Percentiles rank a stretch among this genome's conserved stretches.
Conservation (phyloP, 2,113 vertebrate species). For the Sinocyclocheilus maitianheensis region DNA sequence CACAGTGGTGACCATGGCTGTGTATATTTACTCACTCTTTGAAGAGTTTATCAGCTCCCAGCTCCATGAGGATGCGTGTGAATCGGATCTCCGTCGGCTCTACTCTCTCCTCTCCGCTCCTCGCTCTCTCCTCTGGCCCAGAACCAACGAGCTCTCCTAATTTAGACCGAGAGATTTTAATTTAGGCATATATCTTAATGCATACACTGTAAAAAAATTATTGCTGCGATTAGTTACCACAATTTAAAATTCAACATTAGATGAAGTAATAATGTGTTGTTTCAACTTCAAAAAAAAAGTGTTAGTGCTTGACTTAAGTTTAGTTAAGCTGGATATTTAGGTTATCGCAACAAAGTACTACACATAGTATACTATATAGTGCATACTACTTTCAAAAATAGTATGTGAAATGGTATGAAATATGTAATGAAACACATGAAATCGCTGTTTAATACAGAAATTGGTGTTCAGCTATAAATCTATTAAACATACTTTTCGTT, state of each 20-base stretch:
- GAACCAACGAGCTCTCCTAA: conserved; percentile 69
- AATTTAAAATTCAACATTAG: no score
- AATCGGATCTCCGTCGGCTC: conserved; percentile 65
- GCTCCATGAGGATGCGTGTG: conserved; percentile 67
- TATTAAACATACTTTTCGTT: background rate
- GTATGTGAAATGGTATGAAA: background rate
- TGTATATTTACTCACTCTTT: conserved; percentile 67
- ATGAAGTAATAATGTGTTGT: no score
- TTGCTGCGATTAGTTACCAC: no score
- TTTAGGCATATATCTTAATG: background rate
- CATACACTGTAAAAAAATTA: no score
- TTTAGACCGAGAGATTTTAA: background rate
- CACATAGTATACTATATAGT: background rate
- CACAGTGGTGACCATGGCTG: background rate
- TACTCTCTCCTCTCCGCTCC: background rate
- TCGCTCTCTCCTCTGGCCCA: conserved; percentile 54
- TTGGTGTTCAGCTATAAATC: no score
- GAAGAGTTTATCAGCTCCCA: conserved; percentile 72
- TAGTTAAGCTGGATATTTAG: no score
- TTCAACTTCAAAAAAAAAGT: no score
- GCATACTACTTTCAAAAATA: background rate
- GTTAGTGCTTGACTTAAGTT: no score
- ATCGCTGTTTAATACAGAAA: background rate
- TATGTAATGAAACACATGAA: background rate
- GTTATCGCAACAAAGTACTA: background rate